Evolutionary conservation across 2,888 invertebrate species (phyloP), one percentile per base, ranked within the genome.

Genomic region (Drosophila prolongata): DNA sequence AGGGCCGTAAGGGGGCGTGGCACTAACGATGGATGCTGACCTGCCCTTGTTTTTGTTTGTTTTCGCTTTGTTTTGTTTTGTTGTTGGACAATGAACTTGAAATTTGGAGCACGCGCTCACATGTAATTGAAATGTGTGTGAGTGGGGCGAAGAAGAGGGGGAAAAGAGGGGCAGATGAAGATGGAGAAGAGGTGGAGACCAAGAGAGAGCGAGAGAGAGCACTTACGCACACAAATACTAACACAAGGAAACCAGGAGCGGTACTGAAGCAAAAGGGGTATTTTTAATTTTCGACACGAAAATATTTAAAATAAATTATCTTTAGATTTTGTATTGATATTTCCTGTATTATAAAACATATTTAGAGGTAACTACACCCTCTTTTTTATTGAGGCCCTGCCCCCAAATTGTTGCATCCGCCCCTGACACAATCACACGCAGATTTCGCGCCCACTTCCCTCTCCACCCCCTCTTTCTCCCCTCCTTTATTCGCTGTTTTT

Each of bases 11-110:
- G 49, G 58, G 30, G 58, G 58, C 58, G 56, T 59, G 58, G 11
- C n/a, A 9, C 9, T 14, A 4, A 10, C 37, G 38, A 38, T 34
- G 57, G 37, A 24, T 56, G 42, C 67, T 67, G 55, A 68, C 69
- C 56, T 56, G 56, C 67, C 56, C 50, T 69, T 67, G 68, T 49
- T 58, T 53, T 66, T 75, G 59, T 64, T 59, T 40, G 56, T 49
- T 70, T 43, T 78, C 72, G 49, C 50, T 72, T 52, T 52, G 53
- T 37, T 69, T 49, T 52, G 53, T 34, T 74, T 68, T 43, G 56
- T 46, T 65, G 68, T 77, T 76, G 77, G 70, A 61, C 79, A 79
- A 71, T 88, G 89, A 89, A 88, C 87, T 88, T 88, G 87, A 88
- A 88, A 80, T 87, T 85, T 83, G 76, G 87, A 77, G 56, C 64